Evolutionary conservation across 2,797 vertebrate species (phyloP).

Genomic region (Arrhamphus sclerolepis): DNA sequence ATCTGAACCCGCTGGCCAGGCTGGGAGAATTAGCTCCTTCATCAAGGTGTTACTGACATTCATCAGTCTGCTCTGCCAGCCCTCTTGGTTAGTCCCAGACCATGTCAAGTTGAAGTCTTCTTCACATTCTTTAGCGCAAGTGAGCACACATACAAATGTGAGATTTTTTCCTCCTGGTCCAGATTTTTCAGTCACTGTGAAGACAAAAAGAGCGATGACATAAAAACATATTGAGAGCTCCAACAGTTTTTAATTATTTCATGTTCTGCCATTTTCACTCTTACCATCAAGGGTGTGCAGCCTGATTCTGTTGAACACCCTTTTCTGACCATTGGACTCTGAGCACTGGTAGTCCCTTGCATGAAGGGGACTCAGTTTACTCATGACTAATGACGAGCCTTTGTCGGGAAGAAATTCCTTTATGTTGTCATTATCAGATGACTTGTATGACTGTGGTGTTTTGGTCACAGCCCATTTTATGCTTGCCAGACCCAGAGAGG

Average conservation of each 20-base stretch:
- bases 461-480: conserved; percentile 22
- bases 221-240: no score
- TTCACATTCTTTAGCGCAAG: conserved; percentile 56
- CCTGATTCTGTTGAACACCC: conserved; percentile 28
- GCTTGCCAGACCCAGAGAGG: conserved; percentile 21
- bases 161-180: conserved; percentile 30
- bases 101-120: conserved; percentile 59
- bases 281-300: conserved; percentile 65
- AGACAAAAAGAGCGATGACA: neutral
- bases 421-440: neutral
- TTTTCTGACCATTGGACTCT: conserved; percentile 8
- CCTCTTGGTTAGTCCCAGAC: conserved; percentile 18
- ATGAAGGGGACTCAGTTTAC: conserved; percentile 37
- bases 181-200: conserved; percentile 47
- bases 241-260: no score
- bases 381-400: conserved; percentile 46
- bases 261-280: neutral
- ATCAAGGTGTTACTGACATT: conserved; percentile 30
- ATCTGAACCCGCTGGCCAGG: conserved; percentile 1
- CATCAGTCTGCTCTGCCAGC: conserved; percentile 15
- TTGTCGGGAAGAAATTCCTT: conserved; percentile 3
- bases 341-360: conserved; percentile 61
- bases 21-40: conserved; percentile 43
- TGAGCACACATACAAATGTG: conserved; percentile 64
- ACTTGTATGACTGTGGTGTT: neutral